Conservation (phyloP, 2,113 vertebrate genomes). For the Eira barbara region DNA sequence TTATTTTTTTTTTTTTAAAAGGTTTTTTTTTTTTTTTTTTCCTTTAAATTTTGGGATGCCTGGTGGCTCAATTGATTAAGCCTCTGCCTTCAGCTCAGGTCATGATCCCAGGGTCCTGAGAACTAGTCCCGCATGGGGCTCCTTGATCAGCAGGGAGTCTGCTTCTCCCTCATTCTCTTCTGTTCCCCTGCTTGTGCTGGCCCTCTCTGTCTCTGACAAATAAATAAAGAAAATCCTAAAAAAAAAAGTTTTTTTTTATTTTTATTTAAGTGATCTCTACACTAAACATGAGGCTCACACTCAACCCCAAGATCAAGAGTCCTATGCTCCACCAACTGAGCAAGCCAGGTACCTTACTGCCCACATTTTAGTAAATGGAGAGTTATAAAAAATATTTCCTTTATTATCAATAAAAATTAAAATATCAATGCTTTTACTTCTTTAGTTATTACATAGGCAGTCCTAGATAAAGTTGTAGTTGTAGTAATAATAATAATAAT, state of each 20-base stretch:
- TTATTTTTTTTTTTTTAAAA: not conserved
- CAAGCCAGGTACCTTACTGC: not conserved
- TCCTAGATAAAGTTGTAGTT: not conserved
- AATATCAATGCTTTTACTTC: not conserved
- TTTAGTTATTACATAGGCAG: not conserved
- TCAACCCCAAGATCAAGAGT: not conserved
- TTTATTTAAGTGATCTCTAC: not conserved
- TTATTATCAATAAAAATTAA: not conserved
- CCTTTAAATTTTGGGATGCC: too few relatives aligned
- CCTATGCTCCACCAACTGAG: not conserved
- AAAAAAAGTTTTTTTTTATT: not conserved
- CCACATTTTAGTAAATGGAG: not conserved
- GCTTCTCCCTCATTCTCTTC: not conserved
- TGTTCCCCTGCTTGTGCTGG: not conserved
- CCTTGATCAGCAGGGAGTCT: not conserved
- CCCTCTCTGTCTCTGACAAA: not conserved
- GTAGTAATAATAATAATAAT: not conserved
- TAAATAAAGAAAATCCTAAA: not conserved
- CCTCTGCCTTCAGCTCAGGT: not conserved
- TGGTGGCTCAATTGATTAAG: too few relatives aligned
- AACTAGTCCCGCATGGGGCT: not conserved
- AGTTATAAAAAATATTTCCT: not conserved
- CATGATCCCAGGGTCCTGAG: not conserved
- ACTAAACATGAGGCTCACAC: not conserved
- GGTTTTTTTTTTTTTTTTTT: too few relatives aligned